Conservation (phyloP, 2,113 vertebrate genomes). For the Chrysemys picta region DNA sequence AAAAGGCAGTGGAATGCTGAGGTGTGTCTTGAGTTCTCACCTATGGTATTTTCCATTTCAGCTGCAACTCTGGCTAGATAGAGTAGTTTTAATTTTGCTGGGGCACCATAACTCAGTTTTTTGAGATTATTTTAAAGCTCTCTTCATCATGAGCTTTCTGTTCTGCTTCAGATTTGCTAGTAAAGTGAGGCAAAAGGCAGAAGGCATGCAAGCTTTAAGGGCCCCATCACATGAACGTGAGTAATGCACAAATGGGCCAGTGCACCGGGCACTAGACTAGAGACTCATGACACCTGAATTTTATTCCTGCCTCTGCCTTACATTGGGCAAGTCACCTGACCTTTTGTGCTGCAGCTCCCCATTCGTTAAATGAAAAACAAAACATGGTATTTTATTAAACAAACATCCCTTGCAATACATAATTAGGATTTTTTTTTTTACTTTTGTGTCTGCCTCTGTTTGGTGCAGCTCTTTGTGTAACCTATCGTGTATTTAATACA, state of each 20-base stretch:
- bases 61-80: not conserved
- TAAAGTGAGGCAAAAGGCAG: not conserved
- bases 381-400: slow-evolving; percentile 2
- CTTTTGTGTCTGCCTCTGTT: not conserved
- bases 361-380: slow-evolving; percentile 23
- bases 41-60: slow-evolving; percentile 62
- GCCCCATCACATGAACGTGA: not conserved
- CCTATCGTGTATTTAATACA: not conserved
- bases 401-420: slow-evolving; percentile 4
- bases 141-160: slow-evolving; percentile 5
- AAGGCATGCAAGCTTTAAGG: not conserved
- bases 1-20: not conserved
- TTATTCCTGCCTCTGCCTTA: not conserved
- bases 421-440: not conserved
- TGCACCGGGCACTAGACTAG: not conserved
- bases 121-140: slow-evolving; percentile 6
- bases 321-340: not conserved
- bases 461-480: not conserved
- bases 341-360: slow-evolving; percentile 1
- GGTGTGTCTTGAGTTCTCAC: slow-evolving; percentile 40
- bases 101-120: slow-evolving; percentile 6
- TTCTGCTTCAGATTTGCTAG: not conserved
- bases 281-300: not conserved
- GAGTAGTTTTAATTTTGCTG: slow-evolving; percentile 39
- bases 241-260: not conserved